Evolutionary conservation across 1,140 invertebrate genomes (phyloP).

Genomic region (Lordiphosa stackelbergi): DNA sequence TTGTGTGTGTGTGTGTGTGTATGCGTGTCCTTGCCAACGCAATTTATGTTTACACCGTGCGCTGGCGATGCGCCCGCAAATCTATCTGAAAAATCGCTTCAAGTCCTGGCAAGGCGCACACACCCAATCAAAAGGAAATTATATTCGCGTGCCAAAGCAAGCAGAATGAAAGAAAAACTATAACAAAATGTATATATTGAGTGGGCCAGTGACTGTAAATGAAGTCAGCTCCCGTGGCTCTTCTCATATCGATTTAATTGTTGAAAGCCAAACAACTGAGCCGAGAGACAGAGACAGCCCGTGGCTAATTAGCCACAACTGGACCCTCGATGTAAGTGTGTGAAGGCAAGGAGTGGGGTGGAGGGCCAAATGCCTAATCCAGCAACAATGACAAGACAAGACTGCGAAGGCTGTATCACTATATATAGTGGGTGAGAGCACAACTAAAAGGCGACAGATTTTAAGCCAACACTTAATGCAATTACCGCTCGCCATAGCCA

Average conservation of each 20-base stretch:
- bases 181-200: slow-evolving; percentile 8
- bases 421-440: background rate
- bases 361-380: slow-evolving; percentile 42
- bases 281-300: too few species aligned
- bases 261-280: slow-evolving; percentile 47
- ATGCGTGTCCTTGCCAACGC: slow-evolving; percentile 47
- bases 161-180: background rate
- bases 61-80: slow-evolving; percentile 48
- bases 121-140: slow-evolving; percentile 70
- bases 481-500: slow-evolving; percentile 57
- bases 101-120: slow-evolving; percentile 33
- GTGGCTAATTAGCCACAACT: background rate
- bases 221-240: slow-evolving; percentile 23
- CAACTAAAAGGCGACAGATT: slow-evolving; percentile 29
- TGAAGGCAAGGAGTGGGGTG: too few species aligned
- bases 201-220: slow-evolving; percentile 24
- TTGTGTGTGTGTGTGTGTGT: slow-evolving; percentile 2
- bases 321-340: slow-evolving; percentile 7
- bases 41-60: slow-evolving; percentile 68
- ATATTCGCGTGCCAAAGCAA: slow-evolving; percentile 57
- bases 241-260: slow-evolving; percentile 60
- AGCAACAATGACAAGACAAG: slow-evolving; percentile 51
- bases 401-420: slow-evolving; percentile 1
- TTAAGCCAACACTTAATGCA: slow-evolving; percentile 74
- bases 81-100: slow-evolving; percentile 55